A percentile compares a stretch with the other conserved stretches of the same genome.
These are phyloP conservation scores for Fundulus diaphanus DNA, from an alignment of 2,797 vertebrate species.

Conservation along the genomic window DNA sequence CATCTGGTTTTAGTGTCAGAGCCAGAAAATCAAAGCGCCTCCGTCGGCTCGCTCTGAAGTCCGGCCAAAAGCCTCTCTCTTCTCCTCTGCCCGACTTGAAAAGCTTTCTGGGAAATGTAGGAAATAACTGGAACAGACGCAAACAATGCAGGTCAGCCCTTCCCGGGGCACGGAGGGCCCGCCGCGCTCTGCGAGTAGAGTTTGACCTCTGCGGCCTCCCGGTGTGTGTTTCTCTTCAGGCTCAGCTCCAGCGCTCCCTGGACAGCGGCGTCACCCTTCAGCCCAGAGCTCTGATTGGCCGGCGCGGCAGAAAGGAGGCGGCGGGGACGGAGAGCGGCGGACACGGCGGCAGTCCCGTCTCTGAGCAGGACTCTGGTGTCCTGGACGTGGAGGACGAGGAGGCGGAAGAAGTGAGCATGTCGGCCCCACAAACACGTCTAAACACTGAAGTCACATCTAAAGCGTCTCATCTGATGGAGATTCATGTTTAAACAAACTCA, in stretches of 20 bases:
- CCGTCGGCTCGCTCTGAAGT: slow-evolving; percentile 41
- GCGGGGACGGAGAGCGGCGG: slow-evolving; percentile 76
- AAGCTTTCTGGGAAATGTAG: slow-evolving; percentile 48
- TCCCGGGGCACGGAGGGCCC: background rate
- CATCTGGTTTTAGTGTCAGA: slow-evolving; percentile 61
- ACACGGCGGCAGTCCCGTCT: slow-evolving; percentile 85
- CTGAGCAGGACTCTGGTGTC: slow-evolving; percentile 92
- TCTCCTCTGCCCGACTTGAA: slow-evolving; percentile 10
- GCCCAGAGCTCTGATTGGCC: slow-evolving; percentile 80
- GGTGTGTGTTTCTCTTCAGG: slow-evolving; percentile 73
- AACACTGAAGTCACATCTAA: background rate
- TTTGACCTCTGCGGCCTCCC: background rate
- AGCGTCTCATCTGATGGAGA: background rate
- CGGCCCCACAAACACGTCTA: background rate
- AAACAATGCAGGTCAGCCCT: slow-evolving; percentile 14
- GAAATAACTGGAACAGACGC: slow-evolving; percentile 23
- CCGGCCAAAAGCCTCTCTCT: slow-evolving; percentile 34
- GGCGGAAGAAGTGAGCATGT: slow-evolving; percentile 84
- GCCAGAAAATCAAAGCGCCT: slow-evolving; percentile 43
- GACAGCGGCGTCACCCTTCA: slow-evolving; percentile 87
- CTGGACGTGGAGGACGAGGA: slow-evolving; percentile 93
- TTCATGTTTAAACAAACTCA: background rate
- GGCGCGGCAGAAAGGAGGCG: slow-evolving; percentile 83
- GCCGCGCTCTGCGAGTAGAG: background rate
- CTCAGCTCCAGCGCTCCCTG: slow-evolving; percentile 90